phyloP scores from a whole-genome alignment of 2,113 vertebrate species.

The Phalacrocorax aristotelis region DNA sequence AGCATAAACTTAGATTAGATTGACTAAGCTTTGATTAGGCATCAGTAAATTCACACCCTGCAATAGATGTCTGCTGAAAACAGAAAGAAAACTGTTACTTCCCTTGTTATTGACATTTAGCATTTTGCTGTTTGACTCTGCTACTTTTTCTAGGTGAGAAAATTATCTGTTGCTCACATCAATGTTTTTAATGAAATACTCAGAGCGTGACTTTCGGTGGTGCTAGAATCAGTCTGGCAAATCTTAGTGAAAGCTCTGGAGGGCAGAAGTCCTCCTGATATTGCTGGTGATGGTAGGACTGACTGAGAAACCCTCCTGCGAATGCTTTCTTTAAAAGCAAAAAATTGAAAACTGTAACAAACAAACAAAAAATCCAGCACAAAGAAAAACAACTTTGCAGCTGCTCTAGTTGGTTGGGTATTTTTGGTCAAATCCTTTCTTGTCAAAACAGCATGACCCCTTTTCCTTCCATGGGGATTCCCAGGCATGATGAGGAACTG shows the following conservation, averaged over 20 bases:
- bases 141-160: constrained; percentile 5
- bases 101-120: background rate
- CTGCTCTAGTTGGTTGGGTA: constrained; percentile 6
- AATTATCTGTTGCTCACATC: background rate
- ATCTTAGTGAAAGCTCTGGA: background rate
- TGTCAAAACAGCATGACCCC: background rate
- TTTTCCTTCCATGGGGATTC: constrained; percentile 46
- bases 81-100: constrained; percentile 24
- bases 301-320: background rate
- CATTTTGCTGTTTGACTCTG: background rate
- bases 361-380: background rate
- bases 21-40: background rate
- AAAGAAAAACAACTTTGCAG: background rate
- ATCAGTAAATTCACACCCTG: constrained; percentile 8
- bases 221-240: background rate
- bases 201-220: background rate
- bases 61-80: background rate
- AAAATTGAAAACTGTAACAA: background rate
- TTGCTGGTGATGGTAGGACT: background rate
- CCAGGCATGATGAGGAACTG: background rate
- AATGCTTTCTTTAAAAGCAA: background rate
- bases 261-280: background rate
- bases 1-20: background rate
- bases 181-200: background rate
- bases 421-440: constrained; percentile 30